phyloP scores from a whole-genome alignment of 2,888 invertebrate species.

The Neoitamus cyanurus region DNA sequence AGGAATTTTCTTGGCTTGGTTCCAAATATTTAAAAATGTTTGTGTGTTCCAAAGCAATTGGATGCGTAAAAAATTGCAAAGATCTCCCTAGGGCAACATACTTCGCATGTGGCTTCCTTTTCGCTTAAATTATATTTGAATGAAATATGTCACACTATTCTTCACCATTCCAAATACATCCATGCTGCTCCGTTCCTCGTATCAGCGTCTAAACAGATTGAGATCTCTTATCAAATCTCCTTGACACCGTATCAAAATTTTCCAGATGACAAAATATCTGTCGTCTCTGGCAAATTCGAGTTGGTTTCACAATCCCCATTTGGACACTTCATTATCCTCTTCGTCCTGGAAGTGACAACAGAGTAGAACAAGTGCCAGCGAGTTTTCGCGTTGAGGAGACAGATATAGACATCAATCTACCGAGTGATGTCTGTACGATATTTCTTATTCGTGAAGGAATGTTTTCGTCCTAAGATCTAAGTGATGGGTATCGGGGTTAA shows the following conservation, averaged over 20 bases:
- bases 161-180: neutral
- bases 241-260: neutral
- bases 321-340: conserved; percentile 6
- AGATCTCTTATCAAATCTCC: conserved; percentile 1
- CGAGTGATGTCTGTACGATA: neutral
- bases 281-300: neutral
- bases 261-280: neutral
- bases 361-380: neutral
- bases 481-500: neutral
- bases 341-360: neutral
- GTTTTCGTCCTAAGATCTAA: neutral
- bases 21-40: too few species aligned
- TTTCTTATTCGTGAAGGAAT: neutral
- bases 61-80: neutral
- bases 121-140: neutral
- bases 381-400: neutral
- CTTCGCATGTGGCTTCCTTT: neutral
- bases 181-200: neutral
- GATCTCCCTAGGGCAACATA: neutral
- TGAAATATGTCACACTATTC: neutral
- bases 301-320: neutral
- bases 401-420: neutral
- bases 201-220: neutral
- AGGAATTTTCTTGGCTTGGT: too few species aligned
- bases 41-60: neutral